Percentiles rank a stretch among this genome's conserved stretches.
phyloP scores from a whole-genome alignment of 2,888 invertebrate species.

The Dicroscelio sp. region DNA sequence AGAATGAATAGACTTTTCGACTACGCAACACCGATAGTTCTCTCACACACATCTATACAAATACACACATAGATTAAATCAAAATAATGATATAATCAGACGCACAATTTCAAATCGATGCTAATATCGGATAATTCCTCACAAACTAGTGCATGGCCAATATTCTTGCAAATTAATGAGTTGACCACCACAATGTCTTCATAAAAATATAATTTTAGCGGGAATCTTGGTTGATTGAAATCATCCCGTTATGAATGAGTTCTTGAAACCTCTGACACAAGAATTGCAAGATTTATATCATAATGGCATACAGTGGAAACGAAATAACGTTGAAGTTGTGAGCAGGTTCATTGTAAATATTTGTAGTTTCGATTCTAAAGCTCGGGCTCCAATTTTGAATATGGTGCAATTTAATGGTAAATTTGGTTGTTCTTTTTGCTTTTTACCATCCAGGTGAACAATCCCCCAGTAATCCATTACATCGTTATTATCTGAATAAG shows the following conservation, averaged over 20 bases:
- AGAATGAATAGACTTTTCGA: too few species aligned
- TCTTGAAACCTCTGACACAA: not conserved
- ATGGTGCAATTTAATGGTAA: not conserved
- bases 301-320: not conserved
- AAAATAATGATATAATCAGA: too few species aligned
- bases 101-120: too few species aligned
- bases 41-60: too few species aligned
- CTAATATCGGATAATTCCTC: too few species aligned
- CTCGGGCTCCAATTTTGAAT: not conserved
- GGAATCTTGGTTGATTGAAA: not conserved
- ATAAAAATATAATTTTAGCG: not conserved
- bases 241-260: not conserved
- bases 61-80: too few species aligned
- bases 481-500: not conserved
- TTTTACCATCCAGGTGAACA: not conserved
- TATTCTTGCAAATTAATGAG: not conserved
- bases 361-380: not conserved
- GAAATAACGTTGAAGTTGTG: not conserved
- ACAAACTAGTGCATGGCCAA: not conserved
- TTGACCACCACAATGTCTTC: not conserved
- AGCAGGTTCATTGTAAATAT: not conserved
- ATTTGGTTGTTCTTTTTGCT: not conserved
- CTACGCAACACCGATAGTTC: too few species aligned
- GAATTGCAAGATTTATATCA: not conserved
- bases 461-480: not conserved